phyloP scores from a whole-genome alignment of 2,888 invertebrate species.

The Eledona agricola region DNA sequence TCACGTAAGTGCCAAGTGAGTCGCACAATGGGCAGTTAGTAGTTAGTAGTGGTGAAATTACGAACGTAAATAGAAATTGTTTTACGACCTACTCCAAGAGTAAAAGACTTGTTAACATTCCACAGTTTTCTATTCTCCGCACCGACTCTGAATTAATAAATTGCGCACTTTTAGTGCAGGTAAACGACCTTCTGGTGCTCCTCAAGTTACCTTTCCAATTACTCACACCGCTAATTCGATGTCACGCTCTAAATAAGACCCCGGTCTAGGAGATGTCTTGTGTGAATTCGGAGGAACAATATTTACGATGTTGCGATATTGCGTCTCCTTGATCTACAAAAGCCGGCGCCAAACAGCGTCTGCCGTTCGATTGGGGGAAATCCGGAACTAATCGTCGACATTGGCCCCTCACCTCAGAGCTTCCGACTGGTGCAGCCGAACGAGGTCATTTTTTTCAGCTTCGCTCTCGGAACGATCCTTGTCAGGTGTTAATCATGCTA shows the following conservation, averaged over 20 bases:
- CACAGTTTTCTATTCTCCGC: constrained; percentile 23
- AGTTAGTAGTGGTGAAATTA: constrained; percentile 20
- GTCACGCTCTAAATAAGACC: constrained; percentile 11
- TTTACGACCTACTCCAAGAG: constrained; percentile 17
- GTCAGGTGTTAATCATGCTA: no score
- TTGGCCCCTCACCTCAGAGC: no score
- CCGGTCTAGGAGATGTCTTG: not conserved
- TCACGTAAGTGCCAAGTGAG: no score
- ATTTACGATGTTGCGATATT: no score
- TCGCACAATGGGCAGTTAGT: no score
- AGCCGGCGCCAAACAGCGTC: constrained; percentile 17
- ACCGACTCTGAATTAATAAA: constrained; percentile 28
- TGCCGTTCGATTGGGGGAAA: no score
- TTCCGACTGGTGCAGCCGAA: no score
- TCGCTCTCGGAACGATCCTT: no score
- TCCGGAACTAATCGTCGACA: no score
- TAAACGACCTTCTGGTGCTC: constrained; percentile 31
- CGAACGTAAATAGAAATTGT: constrained; percentile 22
- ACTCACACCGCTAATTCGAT: constrained; percentile 7
- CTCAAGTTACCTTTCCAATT: constrained; percentile 28
- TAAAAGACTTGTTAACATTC: constrained; percentile 29
- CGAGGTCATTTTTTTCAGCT: no score
- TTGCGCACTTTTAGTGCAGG: constrained; percentile 31
- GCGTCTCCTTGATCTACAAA: constrained; percentile 24
- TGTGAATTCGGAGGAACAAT: no score